Conservation (phyloP, 1,140 invertebrate species). For the Diabrotica virgifera region DNA sequence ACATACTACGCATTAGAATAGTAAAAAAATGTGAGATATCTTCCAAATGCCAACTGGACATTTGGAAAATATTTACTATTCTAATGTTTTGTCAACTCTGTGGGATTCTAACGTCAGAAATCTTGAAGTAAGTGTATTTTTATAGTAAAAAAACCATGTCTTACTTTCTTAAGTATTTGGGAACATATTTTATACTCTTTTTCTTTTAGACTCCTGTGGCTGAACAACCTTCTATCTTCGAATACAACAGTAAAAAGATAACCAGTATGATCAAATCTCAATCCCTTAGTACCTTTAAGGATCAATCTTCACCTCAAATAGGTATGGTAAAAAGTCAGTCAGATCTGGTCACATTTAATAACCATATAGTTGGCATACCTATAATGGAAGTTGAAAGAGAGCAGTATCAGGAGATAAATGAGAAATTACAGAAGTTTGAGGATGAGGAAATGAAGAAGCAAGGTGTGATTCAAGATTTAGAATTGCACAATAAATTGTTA, state of each 20-base stretch:
- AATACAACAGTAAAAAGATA: not conserved
- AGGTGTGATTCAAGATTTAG: constrained; percentile 36
- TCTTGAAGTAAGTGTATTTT: no score
- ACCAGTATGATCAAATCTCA: not conserved
- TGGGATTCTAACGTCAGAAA: no score
- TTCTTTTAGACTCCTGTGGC: no score
- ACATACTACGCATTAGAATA: no score
- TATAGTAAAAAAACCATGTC: no score
- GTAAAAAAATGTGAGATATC: no score
- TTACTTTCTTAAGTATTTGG: no score
- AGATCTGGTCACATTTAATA: not conserved
- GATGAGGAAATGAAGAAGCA: constrained; percentile 33
- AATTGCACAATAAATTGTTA: constrained; percentile 38
- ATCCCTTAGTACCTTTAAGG: not conserved
- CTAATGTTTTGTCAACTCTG: no score
- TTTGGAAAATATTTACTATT: no score
- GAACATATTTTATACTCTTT: no score
- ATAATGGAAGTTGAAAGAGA: not conserved
- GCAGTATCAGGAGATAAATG: not conserved
- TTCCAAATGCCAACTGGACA: no score
- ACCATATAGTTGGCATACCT: not conserved
- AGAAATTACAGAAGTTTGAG: not conserved
- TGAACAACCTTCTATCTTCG: no score
- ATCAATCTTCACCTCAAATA: not conserved
- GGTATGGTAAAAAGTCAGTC: constrained; percentile 4